Evolutionary conservation across 2,888 invertebrate species (phyloP).

Genomic region (Crepidodera aurea): DNA sequence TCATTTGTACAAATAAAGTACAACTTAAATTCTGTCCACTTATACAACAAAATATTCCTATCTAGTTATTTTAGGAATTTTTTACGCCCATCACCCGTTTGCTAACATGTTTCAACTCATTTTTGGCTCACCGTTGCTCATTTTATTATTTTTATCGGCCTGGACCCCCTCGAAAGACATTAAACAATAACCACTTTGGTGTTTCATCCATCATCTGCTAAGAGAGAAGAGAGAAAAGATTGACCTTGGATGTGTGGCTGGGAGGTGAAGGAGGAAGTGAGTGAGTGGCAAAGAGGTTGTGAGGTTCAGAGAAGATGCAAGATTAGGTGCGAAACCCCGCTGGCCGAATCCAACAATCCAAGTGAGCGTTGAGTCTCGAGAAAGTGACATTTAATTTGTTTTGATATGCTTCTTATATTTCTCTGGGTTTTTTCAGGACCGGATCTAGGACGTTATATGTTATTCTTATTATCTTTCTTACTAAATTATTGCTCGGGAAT

Average conservation of each 20-base stretch:
- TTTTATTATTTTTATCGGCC: constrained; percentile 45
- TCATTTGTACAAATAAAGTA: too few species aligned
- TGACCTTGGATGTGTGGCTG: constrained; percentile 46
- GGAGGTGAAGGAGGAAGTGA: neutral
- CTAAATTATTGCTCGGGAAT: too few species aligned
- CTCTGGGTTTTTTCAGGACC: constrained; percentile 5
- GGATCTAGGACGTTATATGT: too few species aligned
- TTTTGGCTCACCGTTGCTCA: constrained; percentile 13
- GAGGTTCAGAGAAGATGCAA: constrained; percentile 49
- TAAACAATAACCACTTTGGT: constrained; percentile 62
- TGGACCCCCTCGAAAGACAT: constrained; percentile 58
- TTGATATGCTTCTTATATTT: constrained; percentile 48
- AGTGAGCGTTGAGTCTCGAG: constrained; percentile 48
- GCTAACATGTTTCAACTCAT: neutral
- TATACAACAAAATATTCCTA: too few species aligned
- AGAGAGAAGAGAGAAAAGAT: constrained; percentile 19
- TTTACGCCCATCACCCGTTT: constrained; percentile 11
- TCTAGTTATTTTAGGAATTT: too few species aligned
- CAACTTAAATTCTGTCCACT: too few species aligned
- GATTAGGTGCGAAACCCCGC: constrained; percentile 58
- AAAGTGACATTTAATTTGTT: constrained; percentile 61
- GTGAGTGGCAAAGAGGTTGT: neutral
- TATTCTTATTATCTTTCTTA: too few species aligned
- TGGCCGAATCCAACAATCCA: constrained; percentile 51
- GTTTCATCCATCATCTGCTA: constrained; percentile 58